A percentile compares a stretch with the other conserved stretches of the same genome.
These are phyloP conservation scores for Steatocranus sp. DNA, from an alignment of 2,797 vertebrate species.

Conservation along the genomic window DNA sequence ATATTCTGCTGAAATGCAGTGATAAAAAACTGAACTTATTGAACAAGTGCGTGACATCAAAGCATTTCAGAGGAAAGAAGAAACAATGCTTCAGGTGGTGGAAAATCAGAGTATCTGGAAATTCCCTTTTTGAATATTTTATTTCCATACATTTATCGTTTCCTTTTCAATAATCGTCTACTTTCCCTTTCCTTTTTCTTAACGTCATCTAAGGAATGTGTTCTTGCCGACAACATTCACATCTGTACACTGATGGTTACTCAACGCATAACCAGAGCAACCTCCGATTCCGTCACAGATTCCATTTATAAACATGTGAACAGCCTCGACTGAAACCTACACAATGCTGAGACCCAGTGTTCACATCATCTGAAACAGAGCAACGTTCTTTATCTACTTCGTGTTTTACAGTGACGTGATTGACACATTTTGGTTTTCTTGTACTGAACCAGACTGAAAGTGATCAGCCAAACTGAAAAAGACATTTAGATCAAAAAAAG, in stretches of 20 bases:
- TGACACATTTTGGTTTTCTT: neutral
- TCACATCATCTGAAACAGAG: neutral
- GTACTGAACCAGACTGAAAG: neutral
- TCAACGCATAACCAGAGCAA: neutral
- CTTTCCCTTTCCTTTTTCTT: neutral
- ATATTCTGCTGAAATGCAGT: neutral
- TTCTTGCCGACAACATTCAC: neutral
- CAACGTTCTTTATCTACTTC: neutral
- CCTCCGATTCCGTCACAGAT: neutral
- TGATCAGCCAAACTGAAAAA: neutral
- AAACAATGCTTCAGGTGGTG: fast-evolving
- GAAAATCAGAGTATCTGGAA: neutral
- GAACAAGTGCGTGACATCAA: neutral
- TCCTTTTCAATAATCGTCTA: neutral
- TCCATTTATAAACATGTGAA: neutral
- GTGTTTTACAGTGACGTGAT: neutral
- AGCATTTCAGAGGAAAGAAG: neutral
- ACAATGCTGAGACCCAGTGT: neutral
- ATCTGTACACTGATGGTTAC: conserved; percentile 26
- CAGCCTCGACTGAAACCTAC: neutral
- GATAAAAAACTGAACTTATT: neutral
- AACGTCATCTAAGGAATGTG: neutral
- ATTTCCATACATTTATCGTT: neutral
- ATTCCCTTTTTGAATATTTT: neutral
- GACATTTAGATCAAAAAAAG: neutral